phyloP scores from a whole-genome alignment of 2,888 invertebrate species.

The Gymnosoma rotundatum region DNA sequence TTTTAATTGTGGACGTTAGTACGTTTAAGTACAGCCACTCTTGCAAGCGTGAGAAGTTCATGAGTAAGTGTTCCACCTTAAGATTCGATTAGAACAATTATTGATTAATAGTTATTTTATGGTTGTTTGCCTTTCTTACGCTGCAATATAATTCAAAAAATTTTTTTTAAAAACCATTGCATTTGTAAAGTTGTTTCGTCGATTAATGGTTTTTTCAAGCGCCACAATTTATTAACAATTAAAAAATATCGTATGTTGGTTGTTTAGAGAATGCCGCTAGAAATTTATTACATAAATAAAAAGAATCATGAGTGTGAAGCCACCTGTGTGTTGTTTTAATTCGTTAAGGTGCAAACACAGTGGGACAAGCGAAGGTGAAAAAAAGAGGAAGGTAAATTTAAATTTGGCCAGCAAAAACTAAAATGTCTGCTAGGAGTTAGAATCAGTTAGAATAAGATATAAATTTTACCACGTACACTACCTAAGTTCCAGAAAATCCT shows the following conservation, averaged over 20 bases:
- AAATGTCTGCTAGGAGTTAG: too few species aligned
- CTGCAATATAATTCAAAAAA: neutral
- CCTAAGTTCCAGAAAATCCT: too few species aligned
- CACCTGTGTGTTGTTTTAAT: slow-evolving; percentile 61
- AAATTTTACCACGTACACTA: too few species aligned
- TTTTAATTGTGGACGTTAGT: neutral
- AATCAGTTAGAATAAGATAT: too few species aligned
- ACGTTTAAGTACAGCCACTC: neutral
- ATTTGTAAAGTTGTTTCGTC: slow-evolving; percentile 24
- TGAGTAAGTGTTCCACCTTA: slow-evolving; percentile 44
- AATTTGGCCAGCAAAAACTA: too few species aligned
- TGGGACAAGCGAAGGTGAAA: neutral
- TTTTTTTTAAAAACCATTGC: slow-evolving; percentile 2
- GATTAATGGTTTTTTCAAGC: slow-evolving; percentile 55
- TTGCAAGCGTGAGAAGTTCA: slow-evolving; percentile 27
- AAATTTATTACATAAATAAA: slow-evolving; percentile 55
- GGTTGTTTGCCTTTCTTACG: slow-evolving; percentile 40
- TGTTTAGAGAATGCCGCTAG: slow-evolving; percentile 67
- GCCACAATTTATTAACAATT: slow-evolving; percentile 64
- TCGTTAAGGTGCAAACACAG: slow-evolving; percentile 36
- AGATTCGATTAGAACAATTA: slow-evolving; percentile 61
- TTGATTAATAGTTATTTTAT: slow-evolving; percentile 65
- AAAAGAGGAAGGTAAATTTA: too few species aligned
- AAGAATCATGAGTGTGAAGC: slow-evolving; percentile 62
- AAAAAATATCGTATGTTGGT: slow-evolving; percentile 57